Evolutionary conservation across 2,888 invertebrate species (phyloP).

Genomic region (Oegoconia quadripuncta): DNA sequence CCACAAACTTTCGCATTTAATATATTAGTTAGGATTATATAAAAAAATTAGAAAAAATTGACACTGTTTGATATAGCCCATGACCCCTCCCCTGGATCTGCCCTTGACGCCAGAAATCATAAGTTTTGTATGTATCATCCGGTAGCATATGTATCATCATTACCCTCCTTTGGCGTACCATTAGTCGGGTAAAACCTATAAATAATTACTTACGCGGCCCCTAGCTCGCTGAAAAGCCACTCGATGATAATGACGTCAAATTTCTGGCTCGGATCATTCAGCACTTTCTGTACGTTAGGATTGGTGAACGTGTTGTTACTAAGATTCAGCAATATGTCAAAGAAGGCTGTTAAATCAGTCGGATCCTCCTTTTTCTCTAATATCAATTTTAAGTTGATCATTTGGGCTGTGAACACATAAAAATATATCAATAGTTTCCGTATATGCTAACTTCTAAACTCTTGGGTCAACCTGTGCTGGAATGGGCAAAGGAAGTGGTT

Average conservation of each 20-base stretch:
- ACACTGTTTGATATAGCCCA: too few relatives aligned
- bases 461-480: too few relatives aligned
- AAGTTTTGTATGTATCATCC: too few relatives aligned
- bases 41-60: too few relatives aligned
- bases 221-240: slow-evolving; percentile 20
- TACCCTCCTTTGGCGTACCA: too few relatives aligned
- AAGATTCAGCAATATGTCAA: slow-evolving; percentile 15
- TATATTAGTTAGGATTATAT: too few relatives aligned
- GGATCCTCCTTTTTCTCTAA: slow-evolving; percentile 21
- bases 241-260: slow-evolving; percentile 26
- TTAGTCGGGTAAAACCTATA: neutral
- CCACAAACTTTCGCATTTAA: too few relatives aligned
- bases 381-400: slow-evolving; percentile 20
- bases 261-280: slow-evolving; percentile 19
- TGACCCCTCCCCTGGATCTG: too few relatives aligned
- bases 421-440: slow-evolving; percentile 27
- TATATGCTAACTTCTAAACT: slow-evolving; percentile 29
- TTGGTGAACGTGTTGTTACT: slow-evolving; percentile 23
- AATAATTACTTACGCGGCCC: slow-evolving; percentile 19
- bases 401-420: slow-evolving; percentile 24
- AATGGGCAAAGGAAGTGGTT: too few relatives aligned
- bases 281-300: slow-evolving; percentile 20
- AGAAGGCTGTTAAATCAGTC: slow-evolving; percentile 15
- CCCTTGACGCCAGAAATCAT: too few relatives aligned
- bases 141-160: too few relatives aligned